Conservation (phyloP, 2,113 vertebrate species). For the Phyllostomus discolor region DNA sequence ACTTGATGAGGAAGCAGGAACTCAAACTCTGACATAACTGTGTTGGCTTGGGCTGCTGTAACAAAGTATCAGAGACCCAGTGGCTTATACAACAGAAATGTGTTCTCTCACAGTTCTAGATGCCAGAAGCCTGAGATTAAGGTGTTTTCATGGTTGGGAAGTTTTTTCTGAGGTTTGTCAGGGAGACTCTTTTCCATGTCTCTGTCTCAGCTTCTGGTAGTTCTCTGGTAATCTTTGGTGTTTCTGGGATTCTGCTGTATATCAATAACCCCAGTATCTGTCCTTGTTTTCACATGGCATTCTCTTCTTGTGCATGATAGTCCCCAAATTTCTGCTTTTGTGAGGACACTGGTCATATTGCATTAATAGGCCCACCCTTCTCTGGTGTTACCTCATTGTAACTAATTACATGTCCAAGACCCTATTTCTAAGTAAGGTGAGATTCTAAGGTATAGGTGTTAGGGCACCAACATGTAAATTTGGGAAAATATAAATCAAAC, state of each 20-base stretch:
- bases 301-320: too few species aligned
- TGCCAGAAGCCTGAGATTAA: background rate
- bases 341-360: background rate
- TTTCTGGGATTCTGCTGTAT: background rate
- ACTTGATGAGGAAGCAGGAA: background rate
- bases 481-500: background rate
- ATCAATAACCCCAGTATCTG: accelerated
- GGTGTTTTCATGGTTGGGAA: too few species aligned
- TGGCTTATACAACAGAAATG: too few species aligned
- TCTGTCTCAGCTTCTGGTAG: background rate
- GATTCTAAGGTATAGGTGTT: background rate
- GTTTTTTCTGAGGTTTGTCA: too few species aligned
- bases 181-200: accelerated
- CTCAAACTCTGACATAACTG: accelerated
- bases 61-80: too few species aligned
- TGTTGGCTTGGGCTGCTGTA: background rate
- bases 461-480: background rate
- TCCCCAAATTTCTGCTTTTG: background rate
- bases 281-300: accelerated
- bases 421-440: background rate
- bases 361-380: accelerated
- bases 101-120: background rate
- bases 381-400: background rate
- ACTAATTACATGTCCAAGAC: background rate
- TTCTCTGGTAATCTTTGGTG: accelerated